Evolutionary conservation across 2,113 vertebrate species (phyloP), one percentile per base, ranked within the genome.

Genomic region (Todiramphus saurophagus): DNA sequence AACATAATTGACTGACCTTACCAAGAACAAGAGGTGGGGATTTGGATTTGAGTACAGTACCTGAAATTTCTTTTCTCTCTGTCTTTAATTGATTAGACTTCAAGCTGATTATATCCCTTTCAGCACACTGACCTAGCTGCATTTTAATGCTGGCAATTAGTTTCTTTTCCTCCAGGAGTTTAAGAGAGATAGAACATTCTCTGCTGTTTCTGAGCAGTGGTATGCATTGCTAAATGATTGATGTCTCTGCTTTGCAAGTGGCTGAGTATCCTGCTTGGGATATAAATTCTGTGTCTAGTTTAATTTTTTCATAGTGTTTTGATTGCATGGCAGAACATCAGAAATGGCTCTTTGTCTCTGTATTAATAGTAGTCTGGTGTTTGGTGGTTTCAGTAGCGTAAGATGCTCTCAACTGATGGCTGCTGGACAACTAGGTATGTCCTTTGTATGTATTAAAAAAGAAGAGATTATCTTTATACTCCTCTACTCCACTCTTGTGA

Each of bases 51-150:
- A 87, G 25, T 82, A 82, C n/a, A 63, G 50, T 74, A 67, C n/a
- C 63, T 67, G 50, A 80, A 70, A 90, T 82, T 44, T 80, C 44
- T 87, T 93, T 89, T 75, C 17, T 75, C 33, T 87, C 30, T 58
- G 35, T 63, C 67, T 90, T 85, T 89, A 96, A 80, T 33, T 91
- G 82, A 88, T 94, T 85, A 88, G 79, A 85, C 88, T 95, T 86
- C 79, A 59, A 80, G 76, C 86, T 95, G 87, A 94, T 96, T 90
- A 55, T 88, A 43, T 83, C 46, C 67, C 44, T 93, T 94, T 56
- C 72, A 80, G 75, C 75, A 10, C 28, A 39, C 67, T 83, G 59
- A 89, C 84, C 67, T 83, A 41, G 63, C 87, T 90, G 68, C 63
- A 88, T 93, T 83, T 89, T 80, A 85, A 89, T 93, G 50, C 30